Evolutionary conservation across 2,113 vertebrate species (phyloP).

Genomic region (Saimiri boliviensis): DNA sequence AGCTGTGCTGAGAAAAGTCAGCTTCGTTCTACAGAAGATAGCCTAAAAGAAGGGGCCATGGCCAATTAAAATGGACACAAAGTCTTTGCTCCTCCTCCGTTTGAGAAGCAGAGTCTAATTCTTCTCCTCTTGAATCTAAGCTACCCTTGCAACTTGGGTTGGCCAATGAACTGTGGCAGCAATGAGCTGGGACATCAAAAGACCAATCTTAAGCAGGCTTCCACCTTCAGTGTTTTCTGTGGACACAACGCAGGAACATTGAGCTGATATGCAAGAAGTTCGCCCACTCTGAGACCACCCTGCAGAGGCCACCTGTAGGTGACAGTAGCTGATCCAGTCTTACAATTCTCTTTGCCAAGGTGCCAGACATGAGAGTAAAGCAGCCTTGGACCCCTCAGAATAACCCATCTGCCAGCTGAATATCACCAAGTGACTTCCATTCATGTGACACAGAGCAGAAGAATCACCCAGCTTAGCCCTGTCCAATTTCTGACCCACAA

Average conservation of each 20-base stretch:
- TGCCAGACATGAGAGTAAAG: not conserved
- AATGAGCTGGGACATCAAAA: not conserved
- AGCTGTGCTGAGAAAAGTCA: not conserved
- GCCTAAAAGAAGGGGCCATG: not conserved
- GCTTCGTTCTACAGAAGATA: not conserved
- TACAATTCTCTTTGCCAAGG: not conserved
- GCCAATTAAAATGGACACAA: not conserved
- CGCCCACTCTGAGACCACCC: not conserved
- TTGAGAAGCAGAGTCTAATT: not conserved
- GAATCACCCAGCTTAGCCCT: not conserved
- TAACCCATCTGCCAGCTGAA: not conserved
- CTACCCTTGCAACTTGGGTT: not conserved
- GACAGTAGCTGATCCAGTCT: not conserved
- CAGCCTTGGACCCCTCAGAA: not conserved
- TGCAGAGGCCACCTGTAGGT: not conserved
- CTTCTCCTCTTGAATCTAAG: not conserved
- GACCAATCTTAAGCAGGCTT: not conserved
- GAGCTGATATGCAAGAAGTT: not conserved
- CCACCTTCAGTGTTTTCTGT: not conserved
- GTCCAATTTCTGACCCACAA: not conserved
- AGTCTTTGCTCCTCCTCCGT: not conserved
- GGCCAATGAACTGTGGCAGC: too few species aligned
- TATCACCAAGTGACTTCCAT: not conserved
- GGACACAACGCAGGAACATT: not conserved
- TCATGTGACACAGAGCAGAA: rapidly evolving